Evolutionary conservation across 53 echinoderm and acorn worm species (phyloP).

Genomic region (Crossaster papposus): DNA sequence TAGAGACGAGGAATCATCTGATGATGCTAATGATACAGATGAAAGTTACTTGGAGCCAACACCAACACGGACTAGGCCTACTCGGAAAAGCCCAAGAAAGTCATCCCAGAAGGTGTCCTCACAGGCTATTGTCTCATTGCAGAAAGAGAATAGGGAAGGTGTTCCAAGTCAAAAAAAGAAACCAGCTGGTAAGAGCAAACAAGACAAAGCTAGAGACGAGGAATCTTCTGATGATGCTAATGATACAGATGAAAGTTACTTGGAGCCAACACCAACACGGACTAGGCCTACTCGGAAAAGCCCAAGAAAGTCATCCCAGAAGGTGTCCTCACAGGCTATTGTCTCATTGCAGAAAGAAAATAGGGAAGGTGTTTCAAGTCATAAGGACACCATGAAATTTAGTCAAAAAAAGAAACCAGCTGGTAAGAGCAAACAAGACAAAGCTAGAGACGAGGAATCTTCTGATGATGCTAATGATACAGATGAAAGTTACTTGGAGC

Average conservation of each 20-base stretch:
- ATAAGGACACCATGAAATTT: not conserved
- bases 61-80: not conserved
- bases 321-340: not conserved
- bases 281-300: not conserved
- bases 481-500: not conserved
- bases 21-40: too few relatives aligned
- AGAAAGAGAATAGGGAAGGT: too few relatives aligned
- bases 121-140: not conserved
- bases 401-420: not conserved
- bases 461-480: not conserved
- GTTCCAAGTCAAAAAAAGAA: too few relatives aligned
- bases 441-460: not conserved
- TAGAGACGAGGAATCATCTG: not conserved
- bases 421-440: not conserved
- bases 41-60: too few relatives aligned
- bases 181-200: too few relatives aligned
- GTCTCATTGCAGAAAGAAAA: not conserved
- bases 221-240: not conserved
- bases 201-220: too few relatives aligned
- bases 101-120: not conserved
- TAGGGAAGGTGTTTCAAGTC: not conserved
- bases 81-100: conserved; percentile 1
- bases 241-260: too few relatives aligned
- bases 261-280: not conserved
- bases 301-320: not conserved